Base-by-base conservation (phyloP, 1,140 invertebrate species). In the Lamellibrachia luymesi region DNA sequence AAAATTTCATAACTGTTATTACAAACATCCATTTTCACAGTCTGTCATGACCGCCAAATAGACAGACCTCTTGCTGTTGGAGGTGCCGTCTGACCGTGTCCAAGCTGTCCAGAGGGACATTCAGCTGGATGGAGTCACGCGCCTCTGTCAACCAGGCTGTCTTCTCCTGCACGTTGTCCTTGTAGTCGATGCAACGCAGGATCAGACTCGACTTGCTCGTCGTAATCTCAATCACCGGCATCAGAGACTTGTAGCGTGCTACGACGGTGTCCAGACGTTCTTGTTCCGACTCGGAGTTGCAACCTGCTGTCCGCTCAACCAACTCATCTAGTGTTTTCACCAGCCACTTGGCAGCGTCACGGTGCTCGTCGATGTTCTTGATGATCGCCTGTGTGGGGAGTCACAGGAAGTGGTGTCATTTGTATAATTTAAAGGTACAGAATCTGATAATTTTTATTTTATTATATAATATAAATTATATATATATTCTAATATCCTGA, bases 341-440 rank as follows among this genome's bases (percentile, higher is more conserved):
- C 90, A 99, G 96, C 98, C 98, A 99, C 95, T 99, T 99, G 97
- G 99, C 98, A 94, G 98, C 98, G 96, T 99, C 98, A 91, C 98
- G 97, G 95, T 98, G 98, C 91, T 97, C 97, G 95, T 99, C 98
- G 93, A 98, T 98, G 96, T 99, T 98, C 91, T 97, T 97, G 95
- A 98, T 98, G 94, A 99, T 98, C 95, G 97, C 97, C 98, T 98
- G 95, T 38, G 95, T 95, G 13, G 64, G 25, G 64, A 94, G 93
- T 94, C 56, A 52, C 95, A 95, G 13, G 38, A 51, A 94, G 38
- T 13, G 90, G 80, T 50, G 49, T 92, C 49, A 92, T 56, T 92
- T 22, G 5, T 50, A 17, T 50, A 90, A 17, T 92, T 94, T 25
- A 91, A n/a, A 91, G 38, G 38, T 38, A 38, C 38, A 38, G 38